These are phyloP conservation scores for Steinernema hermaphroditum DNA, from an alignment of 2,888 invertebrate species.

Conservation along the genomic window DNA sequence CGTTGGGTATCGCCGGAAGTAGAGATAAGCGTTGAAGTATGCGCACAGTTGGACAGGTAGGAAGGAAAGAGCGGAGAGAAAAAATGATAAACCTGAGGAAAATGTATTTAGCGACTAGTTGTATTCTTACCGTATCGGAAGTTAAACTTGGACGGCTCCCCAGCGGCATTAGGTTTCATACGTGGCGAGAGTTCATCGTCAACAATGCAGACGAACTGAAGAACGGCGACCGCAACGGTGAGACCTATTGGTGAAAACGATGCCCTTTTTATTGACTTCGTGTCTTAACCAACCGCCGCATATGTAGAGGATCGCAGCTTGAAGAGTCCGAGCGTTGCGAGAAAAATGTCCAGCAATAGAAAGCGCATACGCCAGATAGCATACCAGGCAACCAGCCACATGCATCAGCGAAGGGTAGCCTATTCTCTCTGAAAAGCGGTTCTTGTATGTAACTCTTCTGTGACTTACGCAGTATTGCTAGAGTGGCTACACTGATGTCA, in stretches of 20 bases:
- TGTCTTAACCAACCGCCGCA: conserved; percentile 52
- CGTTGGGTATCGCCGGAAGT: conserved; percentile 49
- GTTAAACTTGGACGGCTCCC: conserved; percentile 61
- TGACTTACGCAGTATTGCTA: conserved; percentile 54
- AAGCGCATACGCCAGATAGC: conserved; percentile 54
- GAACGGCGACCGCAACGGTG: conserved; percentile 47
- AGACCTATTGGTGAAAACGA: conserved; percentile 36
- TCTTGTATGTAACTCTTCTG: background rate
- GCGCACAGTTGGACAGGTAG: conserved; percentile 62
- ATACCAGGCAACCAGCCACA: conserved; percentile 54
- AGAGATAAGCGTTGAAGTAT: conserved; percentile 59
- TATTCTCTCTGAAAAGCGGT: conserved; percentile 54
- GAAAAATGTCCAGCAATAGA: conserved; percentile 56
- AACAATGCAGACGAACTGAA: conserved; percentile 65
- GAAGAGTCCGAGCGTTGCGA: conserved; percentile 54
- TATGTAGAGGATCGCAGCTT: conserved; percentile 61
- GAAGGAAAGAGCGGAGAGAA: conserved; percentile 59
- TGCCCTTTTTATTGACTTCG: background rate
- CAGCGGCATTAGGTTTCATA: conserved; percentile 63
- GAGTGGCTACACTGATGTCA: conserved; percentile 61
- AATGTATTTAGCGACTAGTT: background rate
- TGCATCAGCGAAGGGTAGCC: conserved; percentile 60
- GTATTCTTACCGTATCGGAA: conserved; percentile 54
- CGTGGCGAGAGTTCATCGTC: conserved; percentile 65
- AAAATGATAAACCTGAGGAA: conserved; percentile 56